phyloP scores from a whole-genome alignment of 2,888 invertebrate species.

The Palloptera scutellata region DNA sequence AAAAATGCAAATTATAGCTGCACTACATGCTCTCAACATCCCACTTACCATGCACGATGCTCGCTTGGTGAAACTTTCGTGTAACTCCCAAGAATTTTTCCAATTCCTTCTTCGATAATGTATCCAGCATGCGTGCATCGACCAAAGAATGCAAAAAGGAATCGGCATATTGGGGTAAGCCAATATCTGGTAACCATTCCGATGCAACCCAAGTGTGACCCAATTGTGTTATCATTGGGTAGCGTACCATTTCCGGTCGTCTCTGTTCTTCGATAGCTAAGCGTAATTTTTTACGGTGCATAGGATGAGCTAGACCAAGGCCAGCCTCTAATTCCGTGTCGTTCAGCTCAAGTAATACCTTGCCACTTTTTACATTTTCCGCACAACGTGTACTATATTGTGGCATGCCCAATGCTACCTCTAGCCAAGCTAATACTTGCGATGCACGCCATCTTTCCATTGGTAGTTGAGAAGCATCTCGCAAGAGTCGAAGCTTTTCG shows the following conservation, averaged over 20 bases:
- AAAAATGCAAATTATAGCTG: no score
- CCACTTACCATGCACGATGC: slow-evolving; percentile 81
- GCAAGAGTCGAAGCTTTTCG: slow-evolving; percentile 67
- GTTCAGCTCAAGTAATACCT: slow-evolving; percentile 90
- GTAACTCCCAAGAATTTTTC: slow-evolving; percentile 93
- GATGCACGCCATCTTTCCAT: slow-evolving; percentile 92
- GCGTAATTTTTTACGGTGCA: slow-evolving; percentile 91
- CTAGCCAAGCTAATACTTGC: slow-evolving; percentile 93
- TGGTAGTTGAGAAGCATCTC: slow-evolving; percentile 85
- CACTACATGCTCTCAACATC: not conserved
- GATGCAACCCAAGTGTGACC: slow-evolving; percentile 94
- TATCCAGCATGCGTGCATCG: slow-evolving; percentile 92
- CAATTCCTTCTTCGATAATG: slow-evolving; percentile 90
- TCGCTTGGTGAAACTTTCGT: slow-evolving; percentile 93
- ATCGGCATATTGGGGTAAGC: slow-evolving; percentile 87
- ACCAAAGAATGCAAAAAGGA: slow-evolving; percentile 89
- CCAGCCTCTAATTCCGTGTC: slow-evolving; percentile 92
- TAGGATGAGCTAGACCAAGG: slow-evolving; percentile 88
- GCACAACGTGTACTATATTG: slow-evolving; percentile 90
- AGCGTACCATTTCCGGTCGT: slow-evolving; percentile 85
- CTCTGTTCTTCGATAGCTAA: slow-evolving; percentile 93
- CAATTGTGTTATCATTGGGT: slow-evolving; percentile 85
- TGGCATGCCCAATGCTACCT: slow-evolving; percentile 93
- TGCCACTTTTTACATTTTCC: slow-evolving; percentile 94
- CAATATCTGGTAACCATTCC: slow-evolving; percentile 92